Evolutionary conservation across 2,797 vertebrate species (phyloP).

Genomic region (Tragopan temminckii): DNA sequence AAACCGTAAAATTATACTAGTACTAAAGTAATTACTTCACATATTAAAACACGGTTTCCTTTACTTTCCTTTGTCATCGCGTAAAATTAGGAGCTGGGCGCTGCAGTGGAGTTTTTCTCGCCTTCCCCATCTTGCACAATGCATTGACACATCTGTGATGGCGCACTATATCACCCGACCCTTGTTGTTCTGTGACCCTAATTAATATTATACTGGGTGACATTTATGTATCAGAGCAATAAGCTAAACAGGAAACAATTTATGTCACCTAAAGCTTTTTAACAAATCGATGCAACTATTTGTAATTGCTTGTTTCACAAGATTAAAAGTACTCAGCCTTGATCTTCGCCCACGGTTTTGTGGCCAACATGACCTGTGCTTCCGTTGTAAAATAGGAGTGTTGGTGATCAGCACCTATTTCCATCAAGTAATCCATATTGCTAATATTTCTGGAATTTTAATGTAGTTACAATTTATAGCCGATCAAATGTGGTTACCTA

Average conservation of each 20-base stretch:
- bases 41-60: conserved; percentile 57
- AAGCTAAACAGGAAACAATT: conserved; percentile 98
- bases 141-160: conserved; percentile 73
- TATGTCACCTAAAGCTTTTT: conserved; percentile 99
- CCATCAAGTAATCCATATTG: conserved; percentile 95
- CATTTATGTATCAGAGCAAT: conserved; percentile 95
- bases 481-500: conserved; percentile 98
- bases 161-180: conserved; percentile 88
- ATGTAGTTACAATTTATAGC: conserved; percentile 97
- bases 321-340: conserved; percentile 98
- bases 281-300: conserved; percentile 99
- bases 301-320: conserved; percentile 99
- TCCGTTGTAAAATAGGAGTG: conserved; percentile 87
- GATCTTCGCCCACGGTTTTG: conserved; percentile 94
- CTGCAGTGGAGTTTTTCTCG: neutral
- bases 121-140: conserved; percentile 44
- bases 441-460: conserved; percentile 99
- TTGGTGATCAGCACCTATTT: conserved; percentile 91
- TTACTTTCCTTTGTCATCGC: conserved; percentile 62
- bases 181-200: conserved; percentile 89
- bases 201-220: conserved; percentile 93
- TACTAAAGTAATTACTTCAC: conserved; percentile 71
- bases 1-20: conserved; percentile 67
- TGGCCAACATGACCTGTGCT: conserved; percentile 91
- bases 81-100: conserved; percentile 18